Percentiles rank a stretch among this genome's conserved stretches.
These are phyloP conservation scores for Pyrrhosoma nymphula DNA, from an alignment of 2,888 invertebrate genomes.

Conservation along the genomic window DNA sequence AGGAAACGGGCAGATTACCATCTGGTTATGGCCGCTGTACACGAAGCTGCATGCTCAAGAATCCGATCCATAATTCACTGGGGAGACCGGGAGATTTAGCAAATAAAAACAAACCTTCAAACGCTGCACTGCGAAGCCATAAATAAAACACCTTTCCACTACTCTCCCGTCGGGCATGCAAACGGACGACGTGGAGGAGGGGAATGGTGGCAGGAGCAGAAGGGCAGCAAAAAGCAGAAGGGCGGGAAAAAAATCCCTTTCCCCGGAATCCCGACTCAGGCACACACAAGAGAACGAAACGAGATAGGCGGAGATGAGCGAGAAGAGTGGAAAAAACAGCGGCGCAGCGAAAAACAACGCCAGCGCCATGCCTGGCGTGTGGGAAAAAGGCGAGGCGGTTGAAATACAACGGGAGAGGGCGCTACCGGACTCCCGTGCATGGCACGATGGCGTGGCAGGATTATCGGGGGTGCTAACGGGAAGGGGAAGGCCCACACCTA, in stretches of 20 bases:
- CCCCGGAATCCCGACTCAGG: too few relatives aligned
- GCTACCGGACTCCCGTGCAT: too few relatives aligned
- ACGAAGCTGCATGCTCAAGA: not conserved
- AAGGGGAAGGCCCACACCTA: too few relatives aligned
- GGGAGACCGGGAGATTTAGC: not conserved
- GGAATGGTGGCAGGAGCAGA: not conserved
- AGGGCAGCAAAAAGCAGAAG: not conserved
- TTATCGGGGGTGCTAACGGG: too few relatives aligned
- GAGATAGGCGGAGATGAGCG: not conserved
- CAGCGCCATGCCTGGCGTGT: not conserved
- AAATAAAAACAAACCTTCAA: slow-evolving; percentile 44
- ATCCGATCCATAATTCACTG: slow-evolving; percentile 43
- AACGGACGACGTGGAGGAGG: not conserved
- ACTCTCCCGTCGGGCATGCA: not conserved
- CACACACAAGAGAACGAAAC: not conserved
- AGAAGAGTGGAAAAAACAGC: not conserved
- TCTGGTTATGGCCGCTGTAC: slow-evolving; percentile 23
- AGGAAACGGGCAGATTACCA: slow-evolving; percentile 6
- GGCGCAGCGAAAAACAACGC: not conserved
- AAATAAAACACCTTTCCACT: slow-evolving; percentile 38
- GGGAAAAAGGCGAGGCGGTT: not conserved
- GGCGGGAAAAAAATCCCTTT: too few relatives aligned
- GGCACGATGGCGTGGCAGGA: too few relatives aligned
- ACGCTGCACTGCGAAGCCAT: not conserved
- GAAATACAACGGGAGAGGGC: not conserved